Conservation (phyloP, 2,797 vertebrate genomes). For the Salarias fasciatus region DNA sequence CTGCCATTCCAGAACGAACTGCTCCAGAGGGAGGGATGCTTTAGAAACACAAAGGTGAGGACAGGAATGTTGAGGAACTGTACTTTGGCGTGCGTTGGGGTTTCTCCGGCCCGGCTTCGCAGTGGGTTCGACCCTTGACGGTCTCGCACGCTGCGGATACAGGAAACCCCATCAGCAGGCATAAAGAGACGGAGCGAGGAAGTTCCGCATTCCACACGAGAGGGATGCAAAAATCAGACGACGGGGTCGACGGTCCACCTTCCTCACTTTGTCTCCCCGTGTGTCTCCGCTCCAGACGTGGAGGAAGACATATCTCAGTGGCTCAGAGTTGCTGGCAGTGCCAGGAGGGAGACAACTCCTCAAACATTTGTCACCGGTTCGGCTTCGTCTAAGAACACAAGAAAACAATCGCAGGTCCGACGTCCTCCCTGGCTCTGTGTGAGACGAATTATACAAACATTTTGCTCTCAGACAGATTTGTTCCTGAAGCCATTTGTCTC, state of each 20-base stretch:
- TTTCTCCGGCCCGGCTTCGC: slow-evolving; percentile 50
- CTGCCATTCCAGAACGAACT: neutral
- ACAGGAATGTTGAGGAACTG: slow-evolving; percentile 41
- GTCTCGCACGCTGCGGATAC: slow-evolving; percentile 43
- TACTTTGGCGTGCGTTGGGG: slow-evolving; percentile 33
- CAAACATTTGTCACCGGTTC: slow-evolving; percentile 20
- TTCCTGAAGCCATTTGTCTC: neutral
- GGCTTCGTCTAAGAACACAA: slow-evolving; percentile 22
- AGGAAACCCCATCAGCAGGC: slow-evolving; percentile 70
- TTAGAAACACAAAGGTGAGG: slow-evolving; percentile 30
- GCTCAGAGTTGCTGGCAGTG: slow-evolving; percentile 6
- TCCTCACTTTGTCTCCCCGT: slow-evolving; percentile 24
- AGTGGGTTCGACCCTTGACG: slow-evolving; percentile 59
- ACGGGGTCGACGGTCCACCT: slow-evolving; percentile 52
- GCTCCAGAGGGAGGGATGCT: slow-evolving; percentile 30
- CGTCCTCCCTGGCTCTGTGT: neutral
- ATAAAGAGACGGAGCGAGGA: slow-evolving; percentile 62
- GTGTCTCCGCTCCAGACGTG: slow-evolving; percentile 23
- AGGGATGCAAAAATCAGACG: slow-evolving; percentile 56
- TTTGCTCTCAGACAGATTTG: neutral
- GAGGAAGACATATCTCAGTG: slow-evolving; percentile 22
- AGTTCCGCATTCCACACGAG: slow-evolving; percentile 73
- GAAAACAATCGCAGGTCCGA: slow-evolving; percentile 4
- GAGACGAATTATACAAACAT: slow-evolving; percentile 10
- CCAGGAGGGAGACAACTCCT: slow-evolving; percentile 17